Base-by-base conservation (phyloP, 2,113 vertebrate genomes). In the Hippopotamus amphibius region DNA sequence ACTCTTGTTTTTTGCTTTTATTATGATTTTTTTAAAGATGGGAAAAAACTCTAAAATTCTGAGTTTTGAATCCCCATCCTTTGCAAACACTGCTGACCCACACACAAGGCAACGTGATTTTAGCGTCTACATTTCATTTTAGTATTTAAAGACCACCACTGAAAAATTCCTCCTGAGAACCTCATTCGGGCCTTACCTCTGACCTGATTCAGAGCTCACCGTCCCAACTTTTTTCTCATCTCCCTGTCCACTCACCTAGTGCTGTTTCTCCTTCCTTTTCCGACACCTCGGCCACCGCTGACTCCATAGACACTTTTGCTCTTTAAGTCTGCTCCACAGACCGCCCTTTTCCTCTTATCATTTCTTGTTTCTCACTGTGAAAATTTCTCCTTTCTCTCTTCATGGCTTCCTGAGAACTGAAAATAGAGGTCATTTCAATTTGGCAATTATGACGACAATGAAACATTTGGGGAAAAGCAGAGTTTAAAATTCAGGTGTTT, bases 391-490 rank as follows among this genome's bases (percentile, higher is more conserved):
- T 87, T 90, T 95, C 68, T 89, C 61, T 91, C 84, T 71, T 69
- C 46, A 66, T 71, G 48, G 74, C 57, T 96, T 93, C 86, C 72
- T 26, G 71, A 90, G 43, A 88, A 22, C 68, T 10, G 24, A 95
- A 96, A 96, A 96, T 82, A 86, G 92, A 93, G 57, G 92, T 86
- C 77, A 97, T 89, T 95, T 93, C 86, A 85, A 95, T 97, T 88
- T 66, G 55, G 72, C n/a, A 50, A 96, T 95, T 89, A 88, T 21
- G 55, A 91, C 2, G 0, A 85, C 90, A 91, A 72, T 37, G 89
- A 82, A 94, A 94, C 22, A n/a, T 80, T 96, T 66, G 30, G 63
- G 50, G 77, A 74, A 77, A 91, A 46, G 66, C 48, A n/a, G 57
- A 94, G 86, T 95, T 88, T 69, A 68, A 80, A 86, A 92, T 84